A percentile compares a stretch with the other conserved stretches of the same genome.
These are phyloP conservation scores for Hypomecis punctinalis DNA, from an alignment of 2,888 invertebrate genomes.

Conservation along the genomic window DNA sequence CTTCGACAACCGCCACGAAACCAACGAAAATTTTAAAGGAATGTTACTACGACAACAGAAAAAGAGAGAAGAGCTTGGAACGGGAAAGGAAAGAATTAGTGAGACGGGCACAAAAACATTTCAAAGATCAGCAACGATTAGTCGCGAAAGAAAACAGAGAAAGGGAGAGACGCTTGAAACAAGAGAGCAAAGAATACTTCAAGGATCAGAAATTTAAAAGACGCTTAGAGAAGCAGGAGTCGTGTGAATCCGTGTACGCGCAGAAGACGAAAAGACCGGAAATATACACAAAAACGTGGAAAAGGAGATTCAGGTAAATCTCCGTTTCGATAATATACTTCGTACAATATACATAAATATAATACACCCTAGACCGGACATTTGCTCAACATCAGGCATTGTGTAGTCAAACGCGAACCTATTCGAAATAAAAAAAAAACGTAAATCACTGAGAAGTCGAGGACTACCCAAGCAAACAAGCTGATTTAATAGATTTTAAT, in stretches of 20 bases:
- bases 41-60: not conserved
- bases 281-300: conserved; percentile 29
- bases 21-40: not conserved
- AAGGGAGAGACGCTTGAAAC: conserved; percentile 9
- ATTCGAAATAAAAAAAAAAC: too few relatives aligned
- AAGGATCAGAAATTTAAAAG: too few relatives aligned
- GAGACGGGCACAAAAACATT: not conserved
- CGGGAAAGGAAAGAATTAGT: conserved; percentile 33
- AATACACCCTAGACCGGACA: too few relatives aligned
- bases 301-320: conserved; percentile 41
- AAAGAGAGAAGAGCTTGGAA: conserved; percentile 31
- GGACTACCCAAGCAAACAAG: too few relatives aligned
- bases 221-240: not conserved
- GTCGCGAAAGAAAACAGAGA: conserved; percentile 7
- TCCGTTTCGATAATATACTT: too few relatives aligned
- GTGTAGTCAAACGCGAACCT: too few relatives aligned
- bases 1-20: not conserved
- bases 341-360: too few relatives aligned
- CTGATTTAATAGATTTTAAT: too few relatives aligned
- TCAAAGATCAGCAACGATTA: not conserved
- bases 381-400: too few relatives aligned
- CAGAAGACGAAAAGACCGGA: conserved; percentile 25
- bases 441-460: too few relatives aligned
- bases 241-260: not conserved
- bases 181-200: conserved; percentile 1